Conservation (phyloP, 2,888 invertebrate genomes). For the Lasius fuliginosus region DNA sequence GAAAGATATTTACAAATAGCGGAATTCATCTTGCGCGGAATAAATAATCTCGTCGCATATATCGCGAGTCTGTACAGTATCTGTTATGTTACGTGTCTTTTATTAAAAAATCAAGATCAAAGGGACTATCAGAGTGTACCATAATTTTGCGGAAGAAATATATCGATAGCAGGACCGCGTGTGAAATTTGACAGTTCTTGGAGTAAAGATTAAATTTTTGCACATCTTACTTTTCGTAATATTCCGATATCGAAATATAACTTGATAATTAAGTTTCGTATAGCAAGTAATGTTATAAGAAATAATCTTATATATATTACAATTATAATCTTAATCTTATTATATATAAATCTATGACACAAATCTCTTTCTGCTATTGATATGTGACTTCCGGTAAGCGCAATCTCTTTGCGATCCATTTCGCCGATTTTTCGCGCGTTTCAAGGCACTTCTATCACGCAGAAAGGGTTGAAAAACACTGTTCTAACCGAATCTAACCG, state of each 20-base stretch:
- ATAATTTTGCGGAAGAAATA: conserved; percentile 6
- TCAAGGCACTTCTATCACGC: conserved; percentile 13
- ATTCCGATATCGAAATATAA: neutral
- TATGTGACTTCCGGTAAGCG: conserved; percentile 7
- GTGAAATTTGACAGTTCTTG: neutral
- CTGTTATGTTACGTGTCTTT: conserved; percentile 4
- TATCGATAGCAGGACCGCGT: conserved; percentile 23
- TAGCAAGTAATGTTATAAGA: neutral
- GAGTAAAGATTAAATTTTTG: neutral
- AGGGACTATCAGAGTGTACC: neutral
- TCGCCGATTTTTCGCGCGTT: neutral
- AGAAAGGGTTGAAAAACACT: conserved; percentile 56
- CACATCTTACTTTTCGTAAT: neutral
- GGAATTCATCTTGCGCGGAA: neutral
- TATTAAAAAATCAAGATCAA: conserved; percentile 46
- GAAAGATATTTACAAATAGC: conserved; percentile 32
- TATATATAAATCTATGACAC: neutral
- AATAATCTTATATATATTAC: neutral
- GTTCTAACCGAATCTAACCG: conserved; percentile 70
- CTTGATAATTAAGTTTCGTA: neutral
- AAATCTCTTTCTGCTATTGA: conserved; percentile 5
- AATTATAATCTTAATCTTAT: neutral
- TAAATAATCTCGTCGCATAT: conserved; percentile 14
- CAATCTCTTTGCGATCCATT: neutral
- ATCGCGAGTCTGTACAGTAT: conserved; percentile 3